Evolutionary conservation across 1,140 invertebrate species (phyloP), one percentile per base, ranked within the genome.

Genomic region (honey bee (Apis mellifera)): DNA sequence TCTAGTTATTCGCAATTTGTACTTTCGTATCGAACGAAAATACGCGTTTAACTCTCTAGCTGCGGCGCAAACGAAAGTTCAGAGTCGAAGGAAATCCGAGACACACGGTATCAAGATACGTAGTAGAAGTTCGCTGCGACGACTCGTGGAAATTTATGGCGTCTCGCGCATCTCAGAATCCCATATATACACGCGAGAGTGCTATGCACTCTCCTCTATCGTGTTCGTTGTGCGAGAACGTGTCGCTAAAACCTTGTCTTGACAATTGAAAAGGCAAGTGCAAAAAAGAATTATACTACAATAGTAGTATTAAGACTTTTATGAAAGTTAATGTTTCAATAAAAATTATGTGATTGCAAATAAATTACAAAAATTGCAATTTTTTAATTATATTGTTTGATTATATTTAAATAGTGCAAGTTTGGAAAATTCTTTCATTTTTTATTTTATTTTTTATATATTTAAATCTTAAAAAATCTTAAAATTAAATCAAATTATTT

Each of bases 31-130:
- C 79, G 79, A 82, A 82, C 79, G 64, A 75, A 68, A 82, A 82
- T 75, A 75, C 72, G 79, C 57, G 72, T 75, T 42, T 54, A 76
- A 76, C 79, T 76, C 72, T 76, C 79, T 59, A 48, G 21, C 50
- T 9, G n/a, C 7, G 8, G 9, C 0, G 19, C 26, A 21, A 26
- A 82, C 62, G 79, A 82, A 82, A 82, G 79, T 82, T 82, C 79
- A 82, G n/a, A 76, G 42, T 72, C 79, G 79, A 68, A 72, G 79
- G 79, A 82, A 82, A 82, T 75, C 73, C 79, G 72, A 82, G 79
- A 82, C 79, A 76, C 71, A 13, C 32, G 71, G 50, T 76, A 68
- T 82, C 72, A 52, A 64, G 62, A 82, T 82, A 82, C 62, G 72
- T 60, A 57, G 79, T 60, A 57, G 79, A 82, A 82, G 79, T 76